Percentiles rank a stretch among this genome's conserved stretches.
Evolutionary conservation across 2,888 invertebrate genomes (phyloP).

Genomic region (Pristionchus arcanus): DNA sequence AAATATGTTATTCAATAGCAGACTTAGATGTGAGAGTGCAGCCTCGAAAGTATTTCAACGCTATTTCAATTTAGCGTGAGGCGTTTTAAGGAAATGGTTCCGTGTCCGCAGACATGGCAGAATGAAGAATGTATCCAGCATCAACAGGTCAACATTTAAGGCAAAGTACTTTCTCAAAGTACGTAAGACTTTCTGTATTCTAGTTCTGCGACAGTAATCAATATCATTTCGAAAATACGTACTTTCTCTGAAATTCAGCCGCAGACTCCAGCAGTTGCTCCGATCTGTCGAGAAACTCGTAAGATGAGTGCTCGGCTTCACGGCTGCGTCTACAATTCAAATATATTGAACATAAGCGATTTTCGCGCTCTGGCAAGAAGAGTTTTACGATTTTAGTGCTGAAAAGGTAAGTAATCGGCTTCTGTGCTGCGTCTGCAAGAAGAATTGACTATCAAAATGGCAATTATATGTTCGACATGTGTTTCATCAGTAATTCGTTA

Average conservation of each 20-base stretch:
- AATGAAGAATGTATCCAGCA: not conserved
- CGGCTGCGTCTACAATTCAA: slow-evolving; percentile 14
- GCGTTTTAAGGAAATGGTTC: not conserved
- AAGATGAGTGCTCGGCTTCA: slow-evolving; percentile 4
- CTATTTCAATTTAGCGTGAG: not conserved
- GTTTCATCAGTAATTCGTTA: not conserved
- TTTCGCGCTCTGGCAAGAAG: too few species aligned
- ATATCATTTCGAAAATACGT: too few species aligned
- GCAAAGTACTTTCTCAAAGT: too few species aligned
- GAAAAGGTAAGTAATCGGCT: not conserved
- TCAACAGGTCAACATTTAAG: not conserved
- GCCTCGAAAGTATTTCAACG: too few species aligned
- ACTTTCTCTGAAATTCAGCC: not conserved
- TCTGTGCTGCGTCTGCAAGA: not conserved
- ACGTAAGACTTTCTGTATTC: too few species aligned
- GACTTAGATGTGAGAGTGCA: not conserved
- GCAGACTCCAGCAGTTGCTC: not conserved
- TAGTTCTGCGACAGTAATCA: too few species aligned
- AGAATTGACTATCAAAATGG: too few species aligned
- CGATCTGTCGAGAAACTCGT: slow-evolving; percentile 13
- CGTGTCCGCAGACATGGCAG: not conserved
- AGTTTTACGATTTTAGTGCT: too few species aligned
- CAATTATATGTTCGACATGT: not conserved
- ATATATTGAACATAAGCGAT: too few species aligned
- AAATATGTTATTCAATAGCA: not conserved